Evolutionary conservation across 2,888 invertebrate genomes (phyloP), one percentile per base, ranked within the genome.

Genomic region (Pycnomerus fuliginosus): DNA sequence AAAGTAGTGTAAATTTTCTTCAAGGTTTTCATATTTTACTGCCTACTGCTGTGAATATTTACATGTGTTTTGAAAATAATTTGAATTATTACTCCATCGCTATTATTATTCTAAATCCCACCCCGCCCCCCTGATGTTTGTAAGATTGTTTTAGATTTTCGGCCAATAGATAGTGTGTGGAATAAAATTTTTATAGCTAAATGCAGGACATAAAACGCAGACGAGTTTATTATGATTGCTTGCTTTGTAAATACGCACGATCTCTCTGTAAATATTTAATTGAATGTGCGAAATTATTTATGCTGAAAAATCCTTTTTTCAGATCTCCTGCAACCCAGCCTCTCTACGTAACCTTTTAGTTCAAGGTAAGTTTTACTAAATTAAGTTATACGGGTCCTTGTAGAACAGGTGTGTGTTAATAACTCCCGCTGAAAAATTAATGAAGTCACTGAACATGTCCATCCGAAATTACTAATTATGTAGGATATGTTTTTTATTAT

Each of bases 1-100:
- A 65, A 63, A 60, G 44, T 60, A 27, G 52, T 52, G 56, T 55
- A 55, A 58, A 60, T 56, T 56, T 62, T 49, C 57, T 55, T 52
- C 59, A 61, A 61, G 61, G 61, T 62, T 65, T 64, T 58, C 60
- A 59, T 62, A 61, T 65, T 65, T 65, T 62, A 64, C 56, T 60
- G 52, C 59, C 51, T 46, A 16, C 32, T 10, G 43, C 48, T 45
- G 53, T 62, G 59, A 61, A 62, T 62, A 62, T 64, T 64, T 58
- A 60, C 56, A 55, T 23, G 22, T 23, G 16, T 34, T 34, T 30
- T 11, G 8, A 22, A 12, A 33, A 10, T 11, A 13, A 7, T n/a
- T n/a, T n/a, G n/a, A n/a, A n/a, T n/a, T n/a, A n/a, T n/a, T n/a
- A n/a, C n/a, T n/a, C n/a, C n/a, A n/a, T n/a, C n/a, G n/a, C n/a